phyloP scores from a whole-genome alignment of 1,140 invertebrate species.

The Rhyacophila brunnea region DNA sequence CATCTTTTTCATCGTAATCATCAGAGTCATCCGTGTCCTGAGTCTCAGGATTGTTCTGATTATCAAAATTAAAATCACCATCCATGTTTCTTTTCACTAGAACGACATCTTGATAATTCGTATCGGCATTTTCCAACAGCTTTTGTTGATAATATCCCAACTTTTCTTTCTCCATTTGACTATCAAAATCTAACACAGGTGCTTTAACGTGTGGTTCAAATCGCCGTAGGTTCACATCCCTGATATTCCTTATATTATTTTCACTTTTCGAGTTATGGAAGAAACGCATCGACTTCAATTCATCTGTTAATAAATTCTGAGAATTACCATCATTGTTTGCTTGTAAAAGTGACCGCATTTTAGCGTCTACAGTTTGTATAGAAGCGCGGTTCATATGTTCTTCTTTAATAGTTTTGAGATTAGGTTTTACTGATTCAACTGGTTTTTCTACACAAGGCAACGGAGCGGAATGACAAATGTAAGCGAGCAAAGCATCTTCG shows the following conservation, averaged over 20 bases:
- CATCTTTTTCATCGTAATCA: constrained; percentile 46
- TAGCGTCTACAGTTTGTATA: neutral
- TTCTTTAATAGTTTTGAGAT: constrained; percentile 33
- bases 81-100: constrained; percentile 54
- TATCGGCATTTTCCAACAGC: constrained; percentile 47
- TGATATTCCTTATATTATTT: neutral
- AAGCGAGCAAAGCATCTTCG: constrained; percentile 77
- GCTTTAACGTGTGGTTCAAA: constrained; percentile 14
- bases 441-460: constrained; percentile 65
- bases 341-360: constrained; percentile 7
- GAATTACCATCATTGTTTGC: neutral
- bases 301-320: too few relatives aligned
- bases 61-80: constrained; percentile 51
- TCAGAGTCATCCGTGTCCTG: constrained; percentile 51
- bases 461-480: constrained; percentile 77
- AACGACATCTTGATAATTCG: constrained; percentile 51
- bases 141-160: constrained; percentile 52
- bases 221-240: constrained; percentile 1
- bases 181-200: constrained; percentile 26
- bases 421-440: constrained; percentile 4
- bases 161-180: constrained; percentile 54
- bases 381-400: constrained; percentile 24
- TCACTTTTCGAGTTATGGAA: neutral
- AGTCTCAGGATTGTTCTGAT: constrained; percentile 46
- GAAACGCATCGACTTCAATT: too few relatives aligned